Evolutionary conservation across 2,113 vertebrate genomes (phyloP), one percentile per base, ranked within the genome.

Genomic region (Alligator sinensis): DNA sequence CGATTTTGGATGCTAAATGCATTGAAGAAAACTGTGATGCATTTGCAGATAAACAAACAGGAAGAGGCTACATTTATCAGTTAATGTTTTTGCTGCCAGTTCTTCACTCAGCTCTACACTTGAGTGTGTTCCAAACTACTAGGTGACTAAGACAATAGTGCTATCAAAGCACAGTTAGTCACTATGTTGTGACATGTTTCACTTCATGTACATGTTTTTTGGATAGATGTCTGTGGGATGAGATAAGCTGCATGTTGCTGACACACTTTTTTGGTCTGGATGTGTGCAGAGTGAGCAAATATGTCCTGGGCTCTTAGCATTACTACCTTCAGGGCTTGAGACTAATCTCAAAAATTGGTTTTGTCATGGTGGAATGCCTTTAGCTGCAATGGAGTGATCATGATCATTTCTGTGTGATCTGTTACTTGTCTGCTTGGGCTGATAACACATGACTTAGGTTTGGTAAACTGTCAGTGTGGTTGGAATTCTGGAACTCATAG

Each of bases 161-260:
- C 30, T 94, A 86, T 80, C 94, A 82, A 55, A 89, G 55, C 77
- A 92, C 88, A 63, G 96, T 97, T 96, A 96, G 95, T 97, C 96
- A 96, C 79, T 89, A 22, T 87, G 88, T 88, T 94, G 84, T 83
- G 93, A 87, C 90, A 86, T 75, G 93, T 94, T 94, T 96, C 95
- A 86, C 28, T 55, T 58, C 55, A 6, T 30, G 80, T 86, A 86
- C 79, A 90, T 94, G 88, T 88, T 84, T 96, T 96, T 91, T 95
- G 96, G 96, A 93, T 86, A 81, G 77, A 90, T 75, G 90, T 92
- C 86, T 91, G 88, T 84, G 88, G 88, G 92, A 2, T 94, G 94
- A 91, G 86, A 93, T 82, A 95, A 95, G 91, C 93, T 95, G 72
- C 80, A 88, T 94, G 82, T 80, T 94, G 89, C 74, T 94, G 92